Evolutionary conservation across 2,797 vertebrate species (phyloP).

Genomic region (Neomorphus geoffroyi): DNA sequence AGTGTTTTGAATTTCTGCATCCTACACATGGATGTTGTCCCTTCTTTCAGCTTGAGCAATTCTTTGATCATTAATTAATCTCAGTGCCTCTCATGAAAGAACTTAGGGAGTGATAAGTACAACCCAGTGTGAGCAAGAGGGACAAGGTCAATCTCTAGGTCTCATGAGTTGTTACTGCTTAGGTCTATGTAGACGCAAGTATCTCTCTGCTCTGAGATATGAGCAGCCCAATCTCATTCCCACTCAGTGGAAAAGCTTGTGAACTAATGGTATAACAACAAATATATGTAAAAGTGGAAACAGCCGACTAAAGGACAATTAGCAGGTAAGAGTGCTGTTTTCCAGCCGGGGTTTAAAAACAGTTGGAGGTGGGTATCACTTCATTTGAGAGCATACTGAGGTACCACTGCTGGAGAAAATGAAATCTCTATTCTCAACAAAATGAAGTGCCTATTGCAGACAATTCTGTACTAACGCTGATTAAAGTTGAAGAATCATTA

Average conservation of each 20-base stretch:
- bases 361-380: background rate
- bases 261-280: background rate
- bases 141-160: background rate
- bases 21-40: background rate
- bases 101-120: background rate
- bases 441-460: background rate
- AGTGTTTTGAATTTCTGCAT: background rate
- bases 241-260: background rate
- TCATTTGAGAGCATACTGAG: conserved; percentile 1
- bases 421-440: conserved; percentile 20
- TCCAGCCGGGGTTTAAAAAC: conserved; percentile 5
- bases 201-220: background rate
- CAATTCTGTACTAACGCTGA: background rate
- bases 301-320: background rate
- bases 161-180: background rate
- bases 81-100: background rate
- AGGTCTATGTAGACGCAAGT: background rate
- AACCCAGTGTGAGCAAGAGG: background rate
- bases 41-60: background rate
- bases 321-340: background rate
- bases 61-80: background rate
- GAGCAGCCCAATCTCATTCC: background rate
- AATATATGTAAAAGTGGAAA: background rate
- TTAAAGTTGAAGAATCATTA: background rate
- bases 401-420: conserved; percentile 34